phyloP scores from a whole-genome alignment of 2,113 vertebrate genomes.

The Pontoporia blainvillei region DNA sequence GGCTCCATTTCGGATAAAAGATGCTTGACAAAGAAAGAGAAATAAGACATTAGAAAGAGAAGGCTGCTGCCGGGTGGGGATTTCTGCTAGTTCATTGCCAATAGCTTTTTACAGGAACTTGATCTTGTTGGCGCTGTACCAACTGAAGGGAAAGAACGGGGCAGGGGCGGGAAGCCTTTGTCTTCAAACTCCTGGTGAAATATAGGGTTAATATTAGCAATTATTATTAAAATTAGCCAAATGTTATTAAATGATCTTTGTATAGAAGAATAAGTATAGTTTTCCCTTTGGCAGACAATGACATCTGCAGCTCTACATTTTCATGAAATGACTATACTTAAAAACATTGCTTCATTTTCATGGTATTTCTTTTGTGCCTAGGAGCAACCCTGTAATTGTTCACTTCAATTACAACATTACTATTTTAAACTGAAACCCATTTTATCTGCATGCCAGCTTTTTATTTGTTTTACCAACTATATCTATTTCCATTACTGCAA shows the following conservation, averaged over 20 bases:
- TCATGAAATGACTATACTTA: constrained; percentile 77
- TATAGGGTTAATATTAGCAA: constrained; percentile 71
- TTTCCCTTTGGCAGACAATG: constrained; percentile 76
- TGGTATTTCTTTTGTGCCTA: constrained; percentile 85
- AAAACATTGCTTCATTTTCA: constrained; percentile 85
- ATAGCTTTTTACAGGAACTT: constrained; percentile 52
- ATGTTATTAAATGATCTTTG: constrained; percentile 74
- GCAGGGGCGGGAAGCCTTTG: constrained; percentile 20
- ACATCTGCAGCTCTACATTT: constrained; percentile 79
- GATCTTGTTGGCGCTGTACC: not conserved
- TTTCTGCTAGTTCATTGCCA: constrained; percentile 36
- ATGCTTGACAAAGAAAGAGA: constrained; percentile 67
- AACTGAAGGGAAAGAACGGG: not conserved
- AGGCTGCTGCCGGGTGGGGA: constrained; percentile 15
- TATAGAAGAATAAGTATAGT: constrained; percentile 73
- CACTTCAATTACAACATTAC: constrained; percentile 86
- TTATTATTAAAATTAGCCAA: constrained; percentile 79
- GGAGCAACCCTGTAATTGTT: constrained; percentile 85
- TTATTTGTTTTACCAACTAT: constrained; percentile 89
- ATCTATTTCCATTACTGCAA: constrained; percentile 88
- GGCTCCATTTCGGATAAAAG: constrained; percentile 36
- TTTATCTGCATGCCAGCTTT: constrained; percentile 86
- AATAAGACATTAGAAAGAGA: constrained; percentile 63
- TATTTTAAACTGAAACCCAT: constrained; percentile 86
- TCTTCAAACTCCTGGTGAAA: constrained; percentile 59